A percentile compares a stretch with the other conserved stretches of the same genome.
Conservation (phyloP, 2,113 vertebrate genomes). For the Cynopterus brachyotis region DNA sequence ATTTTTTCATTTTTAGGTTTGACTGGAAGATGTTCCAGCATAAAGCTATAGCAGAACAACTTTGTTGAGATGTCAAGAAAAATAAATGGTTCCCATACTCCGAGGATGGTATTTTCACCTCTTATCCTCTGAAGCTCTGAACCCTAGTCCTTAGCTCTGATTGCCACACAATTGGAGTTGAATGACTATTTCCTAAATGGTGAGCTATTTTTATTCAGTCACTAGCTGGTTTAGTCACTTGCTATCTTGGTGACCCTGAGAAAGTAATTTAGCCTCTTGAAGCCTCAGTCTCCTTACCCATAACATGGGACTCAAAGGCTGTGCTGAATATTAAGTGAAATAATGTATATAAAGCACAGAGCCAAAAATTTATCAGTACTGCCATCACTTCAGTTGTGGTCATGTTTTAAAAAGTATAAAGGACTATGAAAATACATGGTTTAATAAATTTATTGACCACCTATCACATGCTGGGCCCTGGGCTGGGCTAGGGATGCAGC, state of each 20-base stretch:
- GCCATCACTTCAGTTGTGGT: neutral
- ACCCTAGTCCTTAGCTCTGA: neutral
- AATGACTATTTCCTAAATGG: neutral
- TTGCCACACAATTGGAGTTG: neutral
- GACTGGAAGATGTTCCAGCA: neutral
- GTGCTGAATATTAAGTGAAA: neutral
- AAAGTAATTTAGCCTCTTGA: neutral
- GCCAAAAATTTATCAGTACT: neutral
- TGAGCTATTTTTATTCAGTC: neutral
- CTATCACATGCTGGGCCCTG: neutral
- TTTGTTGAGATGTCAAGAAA: neutral
- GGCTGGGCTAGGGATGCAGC: neutral
- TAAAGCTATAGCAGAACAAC: neutral
- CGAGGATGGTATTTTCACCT: neutral
- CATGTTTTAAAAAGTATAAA: neutral
- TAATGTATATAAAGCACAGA: neutral
- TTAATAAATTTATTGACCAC: neutral
- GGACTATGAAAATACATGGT: neutral
- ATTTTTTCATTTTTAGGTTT: neutral
- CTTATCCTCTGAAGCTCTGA: neutral
- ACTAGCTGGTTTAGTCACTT: neutral
- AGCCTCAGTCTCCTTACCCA: neutral
- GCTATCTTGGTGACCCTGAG: neutral
- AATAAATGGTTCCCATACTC: neutral
- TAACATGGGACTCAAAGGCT: neutral